Evolutionary conservation across 2,113 vertebrate genomes (phyloP), one percentile per base, ranked within the genome.

Genomic region (Halichoerus grypus): DNA sequence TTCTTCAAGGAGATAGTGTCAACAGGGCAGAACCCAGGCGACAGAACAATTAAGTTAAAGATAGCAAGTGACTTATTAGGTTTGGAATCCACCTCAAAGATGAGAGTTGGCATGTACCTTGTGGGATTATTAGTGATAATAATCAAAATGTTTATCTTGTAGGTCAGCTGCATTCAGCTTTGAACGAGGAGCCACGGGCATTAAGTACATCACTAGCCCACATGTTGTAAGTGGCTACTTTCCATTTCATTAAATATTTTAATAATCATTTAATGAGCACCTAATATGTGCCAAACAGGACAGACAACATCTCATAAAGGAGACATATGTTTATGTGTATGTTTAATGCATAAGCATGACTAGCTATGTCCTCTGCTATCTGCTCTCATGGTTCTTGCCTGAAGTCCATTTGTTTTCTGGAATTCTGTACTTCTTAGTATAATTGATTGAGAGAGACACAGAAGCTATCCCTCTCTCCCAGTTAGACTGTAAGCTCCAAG

Each of bases 391-490:
- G 11, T 15, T 55, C 59, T 85, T 26, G 46, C 59, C 22, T 5
- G 24, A 46, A 53, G 65, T 71, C 13, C n/a, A 3, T 69, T 42
- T 6, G 28, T 11, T 79, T 84, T 49, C 36, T 42, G 69, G 72
- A 49, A 36, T 49, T 92, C 33, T 80, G 36, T 4, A 5, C 28
- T 77, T 57, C 42, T 71, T 18, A 19, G 53, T 19, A 16, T 46
- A 39, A 65, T 9, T 36, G 49, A 80, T 2, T 7, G 53, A 81
- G 65, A 59, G 8, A 15, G 39, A 33, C 4, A 13, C 22, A n/a
- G 79, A 67, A 28, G 16, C 2, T n/a, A 8, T 22, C 14, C 22
- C 0, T 0, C 9, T 15, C 16, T 18, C 33, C 39, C 15, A 26
- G 1, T 39, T 28, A 72, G 39, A 71, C 5, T 24, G 3, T 4